phyloP scores from a whole-genome alignment of 2,797 vertebrate genomes.

The Tinamus major region DNA sequence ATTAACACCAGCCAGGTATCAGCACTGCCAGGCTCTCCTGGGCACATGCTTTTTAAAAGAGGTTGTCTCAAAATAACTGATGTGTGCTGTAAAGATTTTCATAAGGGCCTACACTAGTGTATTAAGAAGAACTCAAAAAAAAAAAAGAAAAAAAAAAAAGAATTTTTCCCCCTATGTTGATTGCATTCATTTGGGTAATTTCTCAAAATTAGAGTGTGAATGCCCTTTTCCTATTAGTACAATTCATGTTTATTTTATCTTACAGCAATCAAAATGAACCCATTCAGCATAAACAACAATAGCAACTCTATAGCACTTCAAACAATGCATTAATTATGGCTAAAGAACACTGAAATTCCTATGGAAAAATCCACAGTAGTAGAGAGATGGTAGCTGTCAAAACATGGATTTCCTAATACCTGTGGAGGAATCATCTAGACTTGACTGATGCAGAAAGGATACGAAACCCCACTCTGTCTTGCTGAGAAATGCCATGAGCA shows the following conservation, averaged over 20 bases:
- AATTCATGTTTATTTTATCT: constrained; percentile 28
- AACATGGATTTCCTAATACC: constrained; percentile 33
- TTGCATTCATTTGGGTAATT: neutral
- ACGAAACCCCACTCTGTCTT: neutral
- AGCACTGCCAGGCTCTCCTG: neutral
- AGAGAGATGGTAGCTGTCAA: constrained; percentile 9
- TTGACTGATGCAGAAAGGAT: neutral
- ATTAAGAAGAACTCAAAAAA: neutral
- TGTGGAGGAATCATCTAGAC: neutral
- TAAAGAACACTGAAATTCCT: too few species aligned
- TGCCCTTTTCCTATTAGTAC: neutral
- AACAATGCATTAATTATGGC: too few species aligned
- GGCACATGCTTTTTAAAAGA: neutral
- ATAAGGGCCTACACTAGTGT: neutral
- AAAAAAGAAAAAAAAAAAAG: neutral
- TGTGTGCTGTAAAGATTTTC: neutral
- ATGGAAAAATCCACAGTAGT: too few species aligned
- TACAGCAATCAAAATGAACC: neutral
- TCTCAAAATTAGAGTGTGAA: neutral
- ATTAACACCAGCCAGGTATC: neutral
- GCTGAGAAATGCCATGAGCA: neutral
- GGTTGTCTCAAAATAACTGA: neutral
- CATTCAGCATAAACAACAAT: neutral
- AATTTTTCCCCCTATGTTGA: neutral
- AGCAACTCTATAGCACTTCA: too few species aligned